A percentile compares a stretch with the other conserved stretches of the same genome.
These are phyloP conservation scores for Lepus oiostolus DNA, from an alignment of 2,797 vertebrate genomes.

Conservation along the genomic window DNA sequence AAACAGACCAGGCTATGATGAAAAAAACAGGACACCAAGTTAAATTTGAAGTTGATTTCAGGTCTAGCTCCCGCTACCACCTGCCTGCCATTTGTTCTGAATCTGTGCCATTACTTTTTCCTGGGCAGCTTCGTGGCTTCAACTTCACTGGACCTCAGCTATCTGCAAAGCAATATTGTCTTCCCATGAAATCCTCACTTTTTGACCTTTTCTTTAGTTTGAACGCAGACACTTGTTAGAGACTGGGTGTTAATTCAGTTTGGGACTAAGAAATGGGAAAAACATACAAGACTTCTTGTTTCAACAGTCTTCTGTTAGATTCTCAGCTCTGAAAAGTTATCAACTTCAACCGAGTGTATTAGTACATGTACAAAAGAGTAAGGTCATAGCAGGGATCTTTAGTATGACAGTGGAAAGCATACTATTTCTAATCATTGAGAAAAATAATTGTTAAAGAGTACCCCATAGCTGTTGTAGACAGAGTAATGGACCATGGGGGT, in stretches of 20 bases:
- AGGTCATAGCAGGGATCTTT: background rate
- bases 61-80: background rate
- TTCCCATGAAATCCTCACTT: background rate
- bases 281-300: background rate
- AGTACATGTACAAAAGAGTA: background rate
- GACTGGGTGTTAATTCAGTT: background rate
- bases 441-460: background rate
- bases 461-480: background rate
- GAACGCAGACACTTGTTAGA: background rate
- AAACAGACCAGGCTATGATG: background rate
- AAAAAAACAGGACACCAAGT: background rate
- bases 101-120: background rate
- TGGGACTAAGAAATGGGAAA: background rate
- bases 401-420: background rate
- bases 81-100: background rate
- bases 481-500: background rate
- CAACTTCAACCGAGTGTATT: background rate
- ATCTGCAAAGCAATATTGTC: background rate
- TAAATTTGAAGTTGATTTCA: background rate
- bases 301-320: background rate
- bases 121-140: background rate
- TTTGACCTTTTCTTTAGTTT: background rate
- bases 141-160: background rate
- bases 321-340: background rate
- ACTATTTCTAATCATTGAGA: constrained; percentile 15